Base-by-base conservation (phyloP, 2,113 vertebrate genomes). In the Sinosuthora webbiana region DNA sequence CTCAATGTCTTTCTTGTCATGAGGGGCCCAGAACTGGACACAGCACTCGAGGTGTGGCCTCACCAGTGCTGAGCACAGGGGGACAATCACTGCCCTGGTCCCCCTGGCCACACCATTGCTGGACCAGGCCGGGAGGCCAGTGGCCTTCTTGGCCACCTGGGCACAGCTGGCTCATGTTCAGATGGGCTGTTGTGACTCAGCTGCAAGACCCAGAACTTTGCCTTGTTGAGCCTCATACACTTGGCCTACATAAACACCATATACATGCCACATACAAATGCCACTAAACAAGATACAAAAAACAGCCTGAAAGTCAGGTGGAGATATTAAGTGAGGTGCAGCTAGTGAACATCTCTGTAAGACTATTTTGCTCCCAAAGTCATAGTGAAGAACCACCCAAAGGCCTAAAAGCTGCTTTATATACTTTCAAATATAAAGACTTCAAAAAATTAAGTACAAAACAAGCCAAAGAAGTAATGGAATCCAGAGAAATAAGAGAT, bases 401-500 rank as follows among this genome's bases (percentile, higher is more conserved):
- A 47, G 49, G 35, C 35, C 23, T 74, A 70, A 78, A 87, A 78
- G 22, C 44, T 65, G 20, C 27, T 60, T 85, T 94, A 14, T 24
- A 39, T 49, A 49, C 74, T 90, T 95, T 83, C 62, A 89, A 44
- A 17, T 65, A 65, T 59, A 84, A 93, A 85, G 37, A 78, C 44
- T 87, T 62, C 47, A 81, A 80, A 79, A 76, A 73, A 67, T 60
- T 86, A 84, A 63, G 55, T 59, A 57, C 49, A 65, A 95, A 94
- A 92, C 39, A 83, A 90, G 53, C 23, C 81, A 90, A 94, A 91
- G 39, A 88, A 73, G 39, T 83, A 79, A 86, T 21, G 56, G 87
- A 91, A 88, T 87, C 47, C 24, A 45, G 74, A 89, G 64, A 96
- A 97, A 94, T 82, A 84, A 16, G 62, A 70, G n/a, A 93, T 39